Evolutionary conservation across 2,113 vertebrate genomes (phyloP).

Genomic region (Accipiter cooperii): DNA sequence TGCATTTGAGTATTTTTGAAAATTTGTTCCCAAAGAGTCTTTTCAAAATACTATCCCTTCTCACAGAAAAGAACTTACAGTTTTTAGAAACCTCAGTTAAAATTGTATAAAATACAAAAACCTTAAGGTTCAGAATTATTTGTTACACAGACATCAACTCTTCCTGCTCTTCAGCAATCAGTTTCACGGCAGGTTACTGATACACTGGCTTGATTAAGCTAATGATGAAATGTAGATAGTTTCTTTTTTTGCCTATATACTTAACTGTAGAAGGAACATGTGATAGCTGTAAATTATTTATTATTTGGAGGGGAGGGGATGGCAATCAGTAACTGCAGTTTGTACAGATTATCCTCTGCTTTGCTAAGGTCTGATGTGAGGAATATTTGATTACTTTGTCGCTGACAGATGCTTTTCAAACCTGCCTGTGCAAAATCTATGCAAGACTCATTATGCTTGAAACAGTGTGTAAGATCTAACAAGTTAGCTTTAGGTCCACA

Average conservation of each 20-base stretch:
- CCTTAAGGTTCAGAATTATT: slow-evolving; percentile 27
- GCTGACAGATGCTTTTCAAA: neutral
- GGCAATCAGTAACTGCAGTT: slow-evolving; percentile 45
- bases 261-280: slow-evolving; percentile 6
- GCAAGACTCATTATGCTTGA: neutral
- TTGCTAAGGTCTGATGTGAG: neutral
- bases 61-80: neutral
- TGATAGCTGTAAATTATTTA: slow-evolving; percentile 37
- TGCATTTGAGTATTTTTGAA: neutral
- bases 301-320: neutral
- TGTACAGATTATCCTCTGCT: neutral
- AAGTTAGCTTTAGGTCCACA: neutral
- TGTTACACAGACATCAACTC: neutral
- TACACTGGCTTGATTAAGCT: slow-evolving; percentile 67
- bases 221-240: slow-evolving; percentile 52
- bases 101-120: neutral
- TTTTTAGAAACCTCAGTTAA: neutral
- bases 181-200: slow-evolving; percentile 52
- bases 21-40: neutral
- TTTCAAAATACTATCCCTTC: neutral
- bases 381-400: neutral
- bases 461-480: neutral
- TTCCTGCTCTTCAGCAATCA: slow-evolving; percentile 66
- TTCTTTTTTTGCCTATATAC: slow-evolving; percentile 5
- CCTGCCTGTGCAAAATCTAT: neutral